A percentile compares a stretch with the other conserved stretches of the same genome.
Evolutionary conservation across 2,888 invertebrate species (phyloP).

Genomic region (Drosophila crucigera): DNA sequence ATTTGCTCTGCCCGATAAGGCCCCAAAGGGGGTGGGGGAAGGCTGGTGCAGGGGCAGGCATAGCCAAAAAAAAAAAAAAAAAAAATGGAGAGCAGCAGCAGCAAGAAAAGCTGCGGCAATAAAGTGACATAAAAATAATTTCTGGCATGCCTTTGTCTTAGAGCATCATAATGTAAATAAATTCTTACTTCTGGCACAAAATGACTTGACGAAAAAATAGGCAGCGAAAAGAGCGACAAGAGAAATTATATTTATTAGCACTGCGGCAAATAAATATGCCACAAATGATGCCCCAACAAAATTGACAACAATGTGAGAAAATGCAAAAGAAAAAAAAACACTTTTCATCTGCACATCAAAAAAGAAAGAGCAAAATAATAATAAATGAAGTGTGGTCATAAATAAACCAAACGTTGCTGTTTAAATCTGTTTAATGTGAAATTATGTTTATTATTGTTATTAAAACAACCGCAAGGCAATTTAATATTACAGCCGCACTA

Average conservation of each 20-base stretch:
- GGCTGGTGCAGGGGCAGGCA: not conserved
- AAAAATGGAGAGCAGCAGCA: conserved; percentile 10
- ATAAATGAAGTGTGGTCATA: conserved; percentile 33
- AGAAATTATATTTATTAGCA: conserved; percentile 68
- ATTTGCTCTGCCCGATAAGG: conserved; percentile 55
- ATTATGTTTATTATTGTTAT: conserved; percentile 80
- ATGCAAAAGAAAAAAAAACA: conserved; percentile 14
- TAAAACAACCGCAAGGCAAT: conserved; percentile 77
- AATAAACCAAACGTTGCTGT: conserved; percentile 51
- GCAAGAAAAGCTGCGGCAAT: conserved; percentile 48
- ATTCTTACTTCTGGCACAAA: conserved; percentile 76
- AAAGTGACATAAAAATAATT: conserved; percentile 76
- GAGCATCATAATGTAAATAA: conserved; percentile 77
- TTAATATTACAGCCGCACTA: conserved; percentile 80
- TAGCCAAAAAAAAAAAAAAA: not conserved
- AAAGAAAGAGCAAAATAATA: conserved; percentile 8
- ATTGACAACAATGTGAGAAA: conserved; percentile 47
- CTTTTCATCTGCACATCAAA: conserved; percentile 34
- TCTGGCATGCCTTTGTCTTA: conserved; percentile 75
- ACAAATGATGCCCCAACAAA: conserved; percentile 68
- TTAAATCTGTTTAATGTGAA: conserved; percentile 73
- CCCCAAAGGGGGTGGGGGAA: not conserved
- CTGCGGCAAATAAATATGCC: conserved; percentile 76
- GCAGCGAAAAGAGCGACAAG: conserved; percentile 10
- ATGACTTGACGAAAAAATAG: conserved; percentile 63